Percentiles rank a stretch among this genome's conserved stretches.
Evolutionary conservation across 2,113 vertebrate genomes (phyloP).

Genomic region (Herpetotheres cachinnans): DNA sequence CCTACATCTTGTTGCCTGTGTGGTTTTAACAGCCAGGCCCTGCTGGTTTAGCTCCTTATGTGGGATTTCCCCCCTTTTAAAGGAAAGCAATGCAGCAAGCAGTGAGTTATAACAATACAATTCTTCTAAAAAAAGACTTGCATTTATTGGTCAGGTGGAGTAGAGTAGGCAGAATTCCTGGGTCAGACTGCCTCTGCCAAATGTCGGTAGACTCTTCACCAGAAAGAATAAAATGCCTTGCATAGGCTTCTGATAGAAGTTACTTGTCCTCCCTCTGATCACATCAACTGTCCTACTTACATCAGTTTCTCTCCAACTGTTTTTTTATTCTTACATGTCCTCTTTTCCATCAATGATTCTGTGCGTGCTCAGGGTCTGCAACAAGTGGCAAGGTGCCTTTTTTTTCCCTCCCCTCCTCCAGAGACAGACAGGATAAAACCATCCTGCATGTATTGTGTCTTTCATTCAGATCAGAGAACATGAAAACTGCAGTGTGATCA

Average conservation of each 20-base stretch:
- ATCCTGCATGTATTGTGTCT: neutral
- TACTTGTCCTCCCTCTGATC: constrained; percentile 1
- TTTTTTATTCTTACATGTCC: neutral
- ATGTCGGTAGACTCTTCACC: neutral
- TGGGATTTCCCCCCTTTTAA: neutral
- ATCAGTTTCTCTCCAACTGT: neutral
- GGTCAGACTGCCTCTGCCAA: constrained; percentile 1
- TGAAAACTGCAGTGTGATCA: neutral
- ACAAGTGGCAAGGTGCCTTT: constrained; percentile 12
- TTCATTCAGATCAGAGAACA: constrained; percentile 6
- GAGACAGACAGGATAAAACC: neutral
- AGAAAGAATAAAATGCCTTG: neutral
- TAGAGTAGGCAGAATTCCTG: neutral
- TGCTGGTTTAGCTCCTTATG: neutral
- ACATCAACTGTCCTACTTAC: neutral
- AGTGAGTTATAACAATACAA: neutral
- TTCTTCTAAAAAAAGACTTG: neutral
- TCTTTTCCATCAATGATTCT: neutral
- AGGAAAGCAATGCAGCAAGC: constrained; percentile 7
- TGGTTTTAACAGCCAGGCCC: neutral
- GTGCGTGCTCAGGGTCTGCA: neutral
- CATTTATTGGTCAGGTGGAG: constrained; percentile 18
- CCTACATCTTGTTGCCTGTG: constrained; percentile 7
- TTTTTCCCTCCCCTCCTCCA: neutral
- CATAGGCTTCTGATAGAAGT: neutral